phyloP scores from a whole-genome alignment of 2,888 invertebrate genomes.

The Chrysolina oricalcia region DNA sequence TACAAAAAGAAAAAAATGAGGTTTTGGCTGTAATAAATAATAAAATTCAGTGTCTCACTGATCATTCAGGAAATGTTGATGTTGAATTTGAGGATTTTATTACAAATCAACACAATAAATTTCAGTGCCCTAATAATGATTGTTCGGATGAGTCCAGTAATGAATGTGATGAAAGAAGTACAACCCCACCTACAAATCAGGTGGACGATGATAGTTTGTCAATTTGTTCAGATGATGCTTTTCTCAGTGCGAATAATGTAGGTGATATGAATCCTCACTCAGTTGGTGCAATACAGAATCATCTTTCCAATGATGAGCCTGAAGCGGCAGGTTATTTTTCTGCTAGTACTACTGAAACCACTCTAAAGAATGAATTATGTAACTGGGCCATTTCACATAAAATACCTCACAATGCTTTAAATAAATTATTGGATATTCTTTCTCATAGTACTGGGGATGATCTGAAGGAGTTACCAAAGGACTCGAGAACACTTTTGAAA shows the following conservation, averaged over 20 bases:
- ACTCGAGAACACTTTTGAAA: conserved; percentile 28
- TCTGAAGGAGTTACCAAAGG: conserved; percentile 30
- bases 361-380: conserved; percentile 4
- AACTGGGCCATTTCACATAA: conserved; percentile 30
- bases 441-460: conserved; percentile 1
- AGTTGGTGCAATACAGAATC: conserved; percentile 11
- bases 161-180: too few species aligned
- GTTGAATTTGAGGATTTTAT: too few species aligned
- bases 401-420: conserved; percentile 27
- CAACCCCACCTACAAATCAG: too few species aligned
- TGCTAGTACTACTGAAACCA: conserved; percentile 7
- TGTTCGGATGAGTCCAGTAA: too few species aligned
- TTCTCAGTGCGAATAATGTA: background rate
- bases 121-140: too few species aligned
- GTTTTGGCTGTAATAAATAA: too few species aligned
- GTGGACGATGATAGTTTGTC: too few species aligned
- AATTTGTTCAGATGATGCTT: too few species aligned
- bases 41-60: too few species aligned
- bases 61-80: too few species aligned
- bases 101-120: too few species aligned
- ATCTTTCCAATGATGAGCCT: conserved; percentile 7
- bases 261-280: conserved; percentile 15
- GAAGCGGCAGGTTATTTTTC: background rate
- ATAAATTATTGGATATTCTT: conserved; percentile 25
- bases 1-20: too few species aligned